Base-by-base conservation (phyloP, 2,888 invertebrate species). In the Lithophane leautieri region DNA sequence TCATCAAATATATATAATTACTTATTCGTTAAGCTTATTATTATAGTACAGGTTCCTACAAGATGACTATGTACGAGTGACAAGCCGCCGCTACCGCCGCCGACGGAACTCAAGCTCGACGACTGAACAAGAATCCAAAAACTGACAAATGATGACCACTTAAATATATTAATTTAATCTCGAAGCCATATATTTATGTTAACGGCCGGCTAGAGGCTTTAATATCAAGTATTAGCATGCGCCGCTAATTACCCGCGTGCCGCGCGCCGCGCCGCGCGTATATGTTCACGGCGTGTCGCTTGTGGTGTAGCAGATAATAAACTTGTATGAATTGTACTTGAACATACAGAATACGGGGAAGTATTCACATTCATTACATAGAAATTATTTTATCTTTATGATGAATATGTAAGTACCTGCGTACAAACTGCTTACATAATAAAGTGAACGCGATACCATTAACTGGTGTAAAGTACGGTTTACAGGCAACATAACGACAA, bases 201-300 rank as follows among this genome's bases (percentile, higher is more conserved):
- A 86, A 85, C 74, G 65, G 63, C 65, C 28, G 42, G 56, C 69
- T 71, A 60, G 66, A 73, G 60, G 71, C 61, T 73, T 77, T 56
- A 42, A 77, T 79, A 78, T 76, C 28, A 76, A 77, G 66, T 81
- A 86, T 89, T 87, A 82, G 81, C 84, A 83, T 86, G 82, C 52
- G 66, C 67, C 81, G 79, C 74, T 81, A 88, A 88, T 89, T 84
- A 86, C 79, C 85, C 82, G 77, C 66, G 82, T 82, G 83, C 83
- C 78, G 77, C 78, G n/a, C n/a, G n/a, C n/a, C n/a, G n/a, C 71
- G 83, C 34, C 34, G 34, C 34, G 34, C 75, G 75, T 68, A 80
- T 63, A 76, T 82, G 83, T 85, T 88, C 89, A 87, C 88, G 87
- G 81, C 81, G 79, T 84, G 86, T 81, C 89, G 81, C 86, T 76